Percentiles rank a stretch among this genome's conserved stretches.
Evolutionary conservation across 2,113 vertebrate species (phyloP).

Genomic region (Salvator merianae): DNA sequence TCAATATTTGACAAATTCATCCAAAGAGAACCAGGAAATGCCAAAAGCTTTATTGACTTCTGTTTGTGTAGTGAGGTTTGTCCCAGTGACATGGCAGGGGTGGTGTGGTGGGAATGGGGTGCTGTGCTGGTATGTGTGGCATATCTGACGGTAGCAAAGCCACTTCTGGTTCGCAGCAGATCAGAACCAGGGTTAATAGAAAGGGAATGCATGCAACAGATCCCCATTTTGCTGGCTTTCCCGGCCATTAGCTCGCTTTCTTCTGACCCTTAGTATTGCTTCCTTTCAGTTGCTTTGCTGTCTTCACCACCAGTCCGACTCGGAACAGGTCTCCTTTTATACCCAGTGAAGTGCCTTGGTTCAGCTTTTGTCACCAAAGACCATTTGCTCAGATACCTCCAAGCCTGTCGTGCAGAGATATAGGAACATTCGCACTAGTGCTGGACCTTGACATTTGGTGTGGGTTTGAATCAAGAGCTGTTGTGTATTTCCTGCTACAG

Average conservation of each 20-base stretch:
- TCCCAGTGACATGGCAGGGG: neutral
- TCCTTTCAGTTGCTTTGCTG: no score
- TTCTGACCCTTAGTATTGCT: no score
- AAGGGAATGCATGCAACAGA: no score
- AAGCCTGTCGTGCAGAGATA: neutral
- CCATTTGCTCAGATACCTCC: neutral
- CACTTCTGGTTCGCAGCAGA: no score
- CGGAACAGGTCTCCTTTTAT: no score
- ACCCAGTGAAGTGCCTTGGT: no score
- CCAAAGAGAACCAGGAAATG: neutral
- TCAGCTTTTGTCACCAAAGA: no score
- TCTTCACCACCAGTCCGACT: no score
- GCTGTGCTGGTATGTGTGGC: neutral
- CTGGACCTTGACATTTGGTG: neutral
- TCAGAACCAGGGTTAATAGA: no score
- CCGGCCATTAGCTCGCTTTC: no score
- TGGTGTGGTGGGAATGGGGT: no score
- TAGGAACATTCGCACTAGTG: neutral
- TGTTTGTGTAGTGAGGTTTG: conserved; percentile 1
- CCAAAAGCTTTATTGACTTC: neutral
- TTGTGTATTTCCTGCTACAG: neutral
- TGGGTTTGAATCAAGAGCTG: neutral
- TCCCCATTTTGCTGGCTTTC: no score
- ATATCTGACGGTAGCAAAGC: neutral
- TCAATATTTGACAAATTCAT: neutral